A percentile compares a stretch with the other conserved stretches of the same genome.
These are phyloP conservation scores for Drosophila rhopaloa DNA, from an alignment of 1,140 invertebrate genomes.

Conservation along the genomic window DNA sequence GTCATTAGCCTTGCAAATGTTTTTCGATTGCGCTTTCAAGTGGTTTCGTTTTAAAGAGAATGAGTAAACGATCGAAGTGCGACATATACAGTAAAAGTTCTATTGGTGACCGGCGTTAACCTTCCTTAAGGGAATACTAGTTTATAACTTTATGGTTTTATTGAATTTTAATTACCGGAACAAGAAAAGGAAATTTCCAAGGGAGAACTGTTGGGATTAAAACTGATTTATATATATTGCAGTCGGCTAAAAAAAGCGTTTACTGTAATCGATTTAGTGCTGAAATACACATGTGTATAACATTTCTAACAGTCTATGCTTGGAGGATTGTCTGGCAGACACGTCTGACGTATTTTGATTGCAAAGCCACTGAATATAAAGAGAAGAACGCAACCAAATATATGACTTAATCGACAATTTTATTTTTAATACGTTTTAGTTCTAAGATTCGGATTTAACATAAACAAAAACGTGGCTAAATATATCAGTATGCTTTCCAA, in stretches of 20 bases:
- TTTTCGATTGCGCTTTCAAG: slow-evolving; percentile 18
- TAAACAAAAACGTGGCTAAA: slow-evolving; percentile 21
- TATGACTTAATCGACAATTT: slow-evolving; percentile 41
- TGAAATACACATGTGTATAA: not conserved
- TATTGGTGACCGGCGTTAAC: not conserved
- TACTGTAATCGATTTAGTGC: not conserved
- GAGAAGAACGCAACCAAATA: slow-evolving; percentile 1
- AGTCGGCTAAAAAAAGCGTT: too few species aligned
- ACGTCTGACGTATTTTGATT: slow-evolving; percentile 11
- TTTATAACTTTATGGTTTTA: too few species aligned
- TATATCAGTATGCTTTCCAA: slow-evolving; percentile 8
- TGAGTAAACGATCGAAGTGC: slow-evolving; percentile 27
- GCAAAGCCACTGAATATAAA: slow-evolving; percentile 2
- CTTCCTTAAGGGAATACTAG: too few species aligned
- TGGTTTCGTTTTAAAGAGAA: slow-evolving; percentile 1
- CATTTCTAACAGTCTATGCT: not conserved
- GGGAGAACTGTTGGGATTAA: too few species aligned
- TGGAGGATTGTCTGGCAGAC: slow-evolving; percentile 18
- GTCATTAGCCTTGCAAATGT: slow-evolving; percentile 67
- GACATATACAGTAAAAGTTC: slow-evolving; percentile 4
- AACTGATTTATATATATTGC: too few species aligned
- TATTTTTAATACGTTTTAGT: slow-evolving; percentile 39
- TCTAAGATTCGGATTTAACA: not conserved
- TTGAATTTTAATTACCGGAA: too few species aligned
- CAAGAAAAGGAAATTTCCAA: too few species aligned